A percentile compares a stretch with the other conserved stretches of the same genome.
phyloP scores from a whole-genome alignment of 2,888 invertebrate species.

The Leptopterna dolabrata region DNA sequence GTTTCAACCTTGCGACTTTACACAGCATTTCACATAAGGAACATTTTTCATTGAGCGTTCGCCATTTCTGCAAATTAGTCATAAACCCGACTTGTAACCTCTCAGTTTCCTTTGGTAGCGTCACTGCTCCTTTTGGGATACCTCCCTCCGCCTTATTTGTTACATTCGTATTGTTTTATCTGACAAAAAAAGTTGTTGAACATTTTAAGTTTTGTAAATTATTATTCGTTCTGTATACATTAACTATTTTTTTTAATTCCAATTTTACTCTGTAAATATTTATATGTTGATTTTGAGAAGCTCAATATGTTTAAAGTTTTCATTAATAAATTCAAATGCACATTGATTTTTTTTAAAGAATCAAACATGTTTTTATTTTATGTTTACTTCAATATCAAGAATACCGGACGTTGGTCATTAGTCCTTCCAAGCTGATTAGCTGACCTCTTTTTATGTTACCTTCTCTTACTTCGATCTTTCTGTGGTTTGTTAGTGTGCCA shows the following conservation, averaged over 20 bases:
- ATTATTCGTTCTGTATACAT: slow-evolving; percentile 43
- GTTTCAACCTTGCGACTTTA: too few species aligned
- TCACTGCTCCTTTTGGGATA: not conserved
- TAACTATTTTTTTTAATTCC: slow-evolving; percentile 43
- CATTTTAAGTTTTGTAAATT: slow-evolving; percentile 45
- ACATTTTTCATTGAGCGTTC: not conserved
- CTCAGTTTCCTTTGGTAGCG: not conserved
- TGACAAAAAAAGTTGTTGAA: slow-evolving; percentile 45
- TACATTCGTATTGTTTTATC: slow-evolving; percentile 39
- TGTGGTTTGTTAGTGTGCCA: slow-evolving; percentile 43
- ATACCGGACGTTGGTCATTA: not conserved
- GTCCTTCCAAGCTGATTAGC: not conserved
- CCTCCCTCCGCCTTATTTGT: slow-evolving; percentile 12
- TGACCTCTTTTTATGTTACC: slow-evolving; percentile 31
- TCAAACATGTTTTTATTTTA: not conserved
- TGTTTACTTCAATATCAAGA: not conserved
- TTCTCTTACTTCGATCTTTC: slow-evolving; percentile 23
- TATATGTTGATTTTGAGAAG: slow-evolving; percentile 46
- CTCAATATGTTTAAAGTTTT: slow-evolving; percentile 40
- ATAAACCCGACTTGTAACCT: not conserved
- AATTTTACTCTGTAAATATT: slow-evolving; percentile 43
- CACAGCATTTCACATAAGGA: too few species aligned
- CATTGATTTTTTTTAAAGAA: not conserved
- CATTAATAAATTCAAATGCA: slow-evolving; percentile 7
- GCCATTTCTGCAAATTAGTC: not conserved